These are phyloP conservation scores for Agapetus fuscipes DNA, from an alignment of 2,888 invertebrate genomes.

Conservation along the genomic window DNA sequence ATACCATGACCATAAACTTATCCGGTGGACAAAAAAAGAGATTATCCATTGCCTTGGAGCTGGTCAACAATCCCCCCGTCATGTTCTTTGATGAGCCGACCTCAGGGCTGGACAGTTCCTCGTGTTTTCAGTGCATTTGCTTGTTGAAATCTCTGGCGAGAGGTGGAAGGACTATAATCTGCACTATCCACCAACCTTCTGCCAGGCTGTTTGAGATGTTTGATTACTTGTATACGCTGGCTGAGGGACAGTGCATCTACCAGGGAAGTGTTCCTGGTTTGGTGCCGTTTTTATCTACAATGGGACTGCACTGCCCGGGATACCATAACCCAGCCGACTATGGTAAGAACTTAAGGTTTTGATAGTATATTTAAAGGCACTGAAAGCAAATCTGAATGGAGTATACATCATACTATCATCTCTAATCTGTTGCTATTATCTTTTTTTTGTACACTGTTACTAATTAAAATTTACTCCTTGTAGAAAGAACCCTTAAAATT, in stretches of 20 bases:
- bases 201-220: conserved; percentile 94
- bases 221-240: conserved; percentile 82
- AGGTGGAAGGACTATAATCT: conserved; percentile 85
- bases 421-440: too few species aligned
- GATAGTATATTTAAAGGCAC: too few species aligned
- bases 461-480: too few species aligned
- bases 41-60: conserved; percentile 81
- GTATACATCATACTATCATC: too few species aligned
- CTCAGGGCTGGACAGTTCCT: conserved; percentile 87
- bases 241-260: conserved; percentile 91
- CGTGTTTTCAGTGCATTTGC: conserved; percentile 87
- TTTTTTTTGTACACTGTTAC: too few species aligned
- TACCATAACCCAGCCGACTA: conserved; percentile 98
- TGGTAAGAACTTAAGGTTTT: conserved; percentile 48
- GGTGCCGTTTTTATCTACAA: conserved; percentile 77
- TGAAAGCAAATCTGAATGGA: too few species aligned
- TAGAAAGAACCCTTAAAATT: too few species aligned
- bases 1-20: conserved; percentile 70
- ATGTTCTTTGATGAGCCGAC: conserved; percentile 97
- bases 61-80: conserved; percentile 93
- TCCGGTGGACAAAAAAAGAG: conserved; percentile 90
- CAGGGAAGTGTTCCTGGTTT: conserved; percentile 74
- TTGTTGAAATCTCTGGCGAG: conserved; percentile 80
- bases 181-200: conserved; percentile 94
- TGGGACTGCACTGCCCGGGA: conserved; percentile 83